These are phyloP conservation scores for Periphyllus acericola DNA, from an alignment of 2,888 invertebrate genomes.

Conservation along the genomic window DNA sequence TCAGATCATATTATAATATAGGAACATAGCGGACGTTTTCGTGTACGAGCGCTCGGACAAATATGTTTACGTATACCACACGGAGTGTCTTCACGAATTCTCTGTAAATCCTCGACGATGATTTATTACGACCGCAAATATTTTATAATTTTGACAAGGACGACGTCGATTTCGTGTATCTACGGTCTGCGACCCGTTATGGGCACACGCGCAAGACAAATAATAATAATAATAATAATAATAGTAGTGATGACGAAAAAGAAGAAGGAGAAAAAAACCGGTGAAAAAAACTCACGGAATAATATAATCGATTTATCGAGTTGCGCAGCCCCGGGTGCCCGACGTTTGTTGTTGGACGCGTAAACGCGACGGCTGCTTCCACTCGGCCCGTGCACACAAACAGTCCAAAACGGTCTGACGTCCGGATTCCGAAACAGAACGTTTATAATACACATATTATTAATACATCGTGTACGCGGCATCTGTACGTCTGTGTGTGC, in stretches of 20 bases:
- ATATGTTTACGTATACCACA: background rate
- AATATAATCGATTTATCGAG: constrained; percentile 33
- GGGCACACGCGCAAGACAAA: background rate
- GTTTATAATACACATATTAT: background rate
- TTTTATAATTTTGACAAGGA: constrained; percentile 13
- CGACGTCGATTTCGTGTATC: background rate
- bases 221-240: too few species aligned
- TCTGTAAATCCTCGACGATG: constrained; percentile 19
- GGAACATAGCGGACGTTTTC: too few species aligned
- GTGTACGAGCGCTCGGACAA: too few species aligned
- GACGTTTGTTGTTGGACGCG: background rate
- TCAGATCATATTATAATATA: background rate
- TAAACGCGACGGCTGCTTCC: background rate
- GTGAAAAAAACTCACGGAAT: background rate
- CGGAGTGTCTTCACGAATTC: background rate
- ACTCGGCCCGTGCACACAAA: background rate
- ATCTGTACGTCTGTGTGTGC: background rate
- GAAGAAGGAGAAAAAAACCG: background rate
- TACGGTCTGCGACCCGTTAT: background rate
- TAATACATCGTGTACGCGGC: background rate
- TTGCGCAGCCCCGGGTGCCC: constrained; percentile 18
- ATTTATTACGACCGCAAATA: constrained; percentile 30
- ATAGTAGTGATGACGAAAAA: too few species aligned
- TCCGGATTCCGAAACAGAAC: background rate
- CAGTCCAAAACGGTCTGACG: constrained; percentile 1